Percentiles rank a stretch among this genome's conserved stretches.
Conservation (phyloP, 1,140 invertebrate species). For the Limonius californicus region DNA sequence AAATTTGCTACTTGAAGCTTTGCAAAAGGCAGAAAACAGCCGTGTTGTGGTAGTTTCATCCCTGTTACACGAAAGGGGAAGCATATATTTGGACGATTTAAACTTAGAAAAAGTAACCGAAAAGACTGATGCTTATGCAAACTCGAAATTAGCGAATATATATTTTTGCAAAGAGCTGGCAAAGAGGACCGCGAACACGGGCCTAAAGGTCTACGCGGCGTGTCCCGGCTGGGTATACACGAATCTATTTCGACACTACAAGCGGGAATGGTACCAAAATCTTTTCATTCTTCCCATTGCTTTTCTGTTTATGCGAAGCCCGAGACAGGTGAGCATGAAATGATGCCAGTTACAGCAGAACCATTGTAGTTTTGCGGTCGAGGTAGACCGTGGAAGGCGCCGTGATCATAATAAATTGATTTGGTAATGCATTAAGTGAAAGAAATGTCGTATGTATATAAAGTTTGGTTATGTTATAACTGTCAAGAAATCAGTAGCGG, state of each 20-base stretch:
- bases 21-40: conserved; percentile 60
- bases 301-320: conserved; percentile 65
- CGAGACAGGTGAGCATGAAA: conserved; percentile 64
- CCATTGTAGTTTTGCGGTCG: too few species aligned
- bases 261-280: conserved; percentile 66
- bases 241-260: conserved; percentile 65
- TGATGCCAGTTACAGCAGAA: not conserved
- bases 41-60: conserved; percentile 57
- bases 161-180: conserved; percentile 66
- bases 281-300: conserved; percentile 65
- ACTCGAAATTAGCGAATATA: conserved; percentile 75
- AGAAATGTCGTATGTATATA: too few species aligned
- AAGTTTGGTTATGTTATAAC: too few species aligned
- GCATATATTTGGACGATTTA: conserved; percentile 69
- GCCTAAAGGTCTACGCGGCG: conserved; percentile 68
- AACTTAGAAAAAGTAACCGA: conserved; percentile 56
- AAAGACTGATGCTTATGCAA: conserved; percentile 64
- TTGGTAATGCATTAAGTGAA: too few species aligned
- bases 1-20: conserved; percentile 65
- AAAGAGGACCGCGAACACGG: conserved; percentile 52
- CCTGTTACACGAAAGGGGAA: conserved; percentile 53
- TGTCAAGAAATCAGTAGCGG: too few species aligned
- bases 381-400: too few species aligned
- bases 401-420: too few species aligned
- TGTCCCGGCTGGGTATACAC: conserved; percentile 86